Evolutionary conservation across 2,113 vertebrate species (phyloP).

Genomic region (Taxidea taxus): DNA sequence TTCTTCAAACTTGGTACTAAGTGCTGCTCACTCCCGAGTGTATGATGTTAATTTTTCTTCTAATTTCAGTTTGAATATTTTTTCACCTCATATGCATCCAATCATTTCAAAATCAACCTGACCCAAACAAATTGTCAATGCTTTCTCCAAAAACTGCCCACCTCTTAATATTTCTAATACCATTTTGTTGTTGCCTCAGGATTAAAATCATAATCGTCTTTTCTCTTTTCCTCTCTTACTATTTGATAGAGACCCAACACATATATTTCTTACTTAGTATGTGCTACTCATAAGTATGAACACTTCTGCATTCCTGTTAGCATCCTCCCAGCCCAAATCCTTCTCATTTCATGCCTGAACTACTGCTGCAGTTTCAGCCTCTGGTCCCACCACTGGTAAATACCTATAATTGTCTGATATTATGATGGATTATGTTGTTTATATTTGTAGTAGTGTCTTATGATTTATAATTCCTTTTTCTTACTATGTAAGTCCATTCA

Average conservation of each 20-base stretch:
- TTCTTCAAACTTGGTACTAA: not conserved
- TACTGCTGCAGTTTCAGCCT: not conserved
- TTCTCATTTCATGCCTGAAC: not conserved
- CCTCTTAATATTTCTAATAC: not conserved
- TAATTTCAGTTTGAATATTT: not conserved
- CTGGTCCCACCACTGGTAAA: not conserved
- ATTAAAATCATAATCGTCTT: not conserved
- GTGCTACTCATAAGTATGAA: not conserved
- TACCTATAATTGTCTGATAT: not conserved
- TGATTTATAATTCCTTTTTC: not conserved
- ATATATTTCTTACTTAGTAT: not conserved
- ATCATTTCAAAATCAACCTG: not conserved
- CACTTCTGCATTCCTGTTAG: not conserved
- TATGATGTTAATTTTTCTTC: not conserved
- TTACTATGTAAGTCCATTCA: not conserved
- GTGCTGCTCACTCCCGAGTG: not conserved
- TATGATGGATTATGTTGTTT: not conserved
- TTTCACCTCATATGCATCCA: not conserved
- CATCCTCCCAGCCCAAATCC: not conserved
- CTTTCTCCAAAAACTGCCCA: not conserved
- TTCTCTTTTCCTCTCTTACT: not conserved
- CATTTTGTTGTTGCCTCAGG: not conserved
- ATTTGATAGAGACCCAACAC: not conserved
- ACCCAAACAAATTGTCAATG: not conserved
- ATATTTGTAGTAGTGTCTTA: not conserved